Conservation (phyloP, 2,888 invertebrate genomes). For the Byasa hedistus region DNA sequence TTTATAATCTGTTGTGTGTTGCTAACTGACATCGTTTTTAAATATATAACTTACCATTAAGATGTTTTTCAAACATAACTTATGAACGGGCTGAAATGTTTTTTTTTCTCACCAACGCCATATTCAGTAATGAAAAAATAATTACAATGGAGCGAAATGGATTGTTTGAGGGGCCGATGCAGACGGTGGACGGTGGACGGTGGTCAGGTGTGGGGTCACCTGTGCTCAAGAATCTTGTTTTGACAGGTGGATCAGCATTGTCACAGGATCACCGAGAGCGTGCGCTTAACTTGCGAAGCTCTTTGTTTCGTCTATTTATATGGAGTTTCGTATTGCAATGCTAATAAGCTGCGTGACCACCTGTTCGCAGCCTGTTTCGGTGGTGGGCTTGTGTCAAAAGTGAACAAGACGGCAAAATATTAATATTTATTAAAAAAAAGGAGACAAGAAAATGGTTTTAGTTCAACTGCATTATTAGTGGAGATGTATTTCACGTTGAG, state of each 20-base stretch:
- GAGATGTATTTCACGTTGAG: not conserved
- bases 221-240: slow-evolving; percentile 63
- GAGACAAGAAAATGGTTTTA: not conserved
- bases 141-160: slow-evolving; percentile 34
- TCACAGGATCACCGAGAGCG: slow-evolving; percentile 50
- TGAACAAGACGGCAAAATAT: slow-evolving; percentile 1
- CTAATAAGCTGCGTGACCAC: slow-evolving; percentile 16
- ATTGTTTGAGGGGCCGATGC: slow-evolving; percentile 30
- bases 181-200: slow-evolving; percentile 25
- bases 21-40: not conserved
- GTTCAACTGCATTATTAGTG: not conserved
- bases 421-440: not conserved
- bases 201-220: slow-evolving; percentile 66
- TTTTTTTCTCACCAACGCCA: slow-evolving; percentile 5
- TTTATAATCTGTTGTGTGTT: not conserved
- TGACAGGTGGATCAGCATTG: slow-evolving; percentile 66
- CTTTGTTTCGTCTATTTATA: slow-evolving; percentile 43
- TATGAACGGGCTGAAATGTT: slow-evolving; percentile 17
- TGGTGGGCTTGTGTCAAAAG: slow-evolving; percentile 8
- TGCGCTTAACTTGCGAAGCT: slow-evolving; percentile 38
- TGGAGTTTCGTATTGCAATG: slow-evolving; percentile 26
- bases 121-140: slow-evolving; percentile 27
- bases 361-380: slow-evolving; percentile 27
- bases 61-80: not conserved
- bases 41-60: not conserved